Conservation (phyloP, 2,113 vertebrate genomes). For the Chaetorhynchus papuensis region DNA sequence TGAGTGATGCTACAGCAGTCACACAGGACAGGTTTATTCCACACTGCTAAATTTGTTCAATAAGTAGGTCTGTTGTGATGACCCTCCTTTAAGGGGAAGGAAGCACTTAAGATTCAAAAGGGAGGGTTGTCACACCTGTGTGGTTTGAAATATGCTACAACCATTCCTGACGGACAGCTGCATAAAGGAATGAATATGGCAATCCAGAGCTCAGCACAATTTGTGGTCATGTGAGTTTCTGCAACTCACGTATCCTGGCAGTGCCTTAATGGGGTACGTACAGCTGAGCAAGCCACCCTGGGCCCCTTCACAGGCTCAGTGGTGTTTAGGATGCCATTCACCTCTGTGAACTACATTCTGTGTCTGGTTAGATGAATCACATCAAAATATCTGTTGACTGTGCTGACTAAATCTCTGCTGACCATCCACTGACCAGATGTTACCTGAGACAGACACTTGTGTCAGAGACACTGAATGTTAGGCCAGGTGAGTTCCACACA, state of each 20-base stretch:
- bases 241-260: background rate
- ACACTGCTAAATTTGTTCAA: background rate
- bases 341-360: background rate
- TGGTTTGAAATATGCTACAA: background rate
- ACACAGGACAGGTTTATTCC: background rate
- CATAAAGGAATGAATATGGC: background rate
- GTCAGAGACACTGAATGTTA: accelerated
- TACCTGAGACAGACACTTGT: background rate
- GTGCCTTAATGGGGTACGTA: background rate
- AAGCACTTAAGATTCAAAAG: background rate
- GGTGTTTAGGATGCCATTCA: background rate
- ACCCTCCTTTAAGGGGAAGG: background rate
- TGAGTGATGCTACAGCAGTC: background rate
- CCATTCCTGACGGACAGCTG: background rate
- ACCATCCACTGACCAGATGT: background rate
- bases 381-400: background rate
- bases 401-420: background rate
- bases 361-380: background rate
- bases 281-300: background rate
- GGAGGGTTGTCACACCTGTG: background rate
- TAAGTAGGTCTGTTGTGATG: background rate
- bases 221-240: background rate
- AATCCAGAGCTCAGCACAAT: background rate
- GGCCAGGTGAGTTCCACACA: background rate
- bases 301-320: background rate